These are phyloP conservation scores for Camponotus pennsylvanicus DNA, from an alignment of 1,140 invertebrate genomes.

Conservation along the genomic window DNA sequence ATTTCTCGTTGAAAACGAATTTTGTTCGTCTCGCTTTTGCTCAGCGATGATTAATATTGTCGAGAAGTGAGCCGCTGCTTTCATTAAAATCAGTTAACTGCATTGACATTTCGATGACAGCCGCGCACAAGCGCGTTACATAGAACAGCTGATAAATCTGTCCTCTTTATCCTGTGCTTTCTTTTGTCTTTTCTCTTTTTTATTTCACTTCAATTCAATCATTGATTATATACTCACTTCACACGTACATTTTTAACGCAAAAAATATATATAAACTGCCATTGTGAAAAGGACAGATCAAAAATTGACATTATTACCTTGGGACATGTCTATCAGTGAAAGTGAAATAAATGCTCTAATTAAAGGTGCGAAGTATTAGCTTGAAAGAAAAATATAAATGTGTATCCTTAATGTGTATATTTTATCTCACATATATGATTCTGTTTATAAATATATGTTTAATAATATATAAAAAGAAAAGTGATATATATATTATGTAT, in stretches of 20 bases:
- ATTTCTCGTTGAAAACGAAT: neutral
- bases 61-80: constrained; percentile 19
- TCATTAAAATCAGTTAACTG: neutral
- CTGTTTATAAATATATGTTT: neutral
- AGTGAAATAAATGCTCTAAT: neutral
- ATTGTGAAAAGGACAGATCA: neutral
- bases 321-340: neutral
- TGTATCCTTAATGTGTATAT: neutral
- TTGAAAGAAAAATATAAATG: neutral
- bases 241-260: neutral
- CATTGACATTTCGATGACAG: constrained; percentile 40
- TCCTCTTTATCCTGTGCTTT: neutral
- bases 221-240: constrained; percentile 6
- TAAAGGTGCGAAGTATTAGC: neutral
- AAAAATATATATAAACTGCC: neutral
- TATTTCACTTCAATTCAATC: neutral
- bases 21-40: neutral
- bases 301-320: constrained; percentile 7
- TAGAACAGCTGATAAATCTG: constrained; percentile 42
- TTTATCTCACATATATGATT: neutral
- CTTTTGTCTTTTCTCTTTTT: neutral
- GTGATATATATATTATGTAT: too few species aligned
- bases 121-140: constrained; percentile 8
- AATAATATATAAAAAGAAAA: neutral
- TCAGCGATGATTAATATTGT: neutral